These are phyloP conservation scores for Ellobius talpinus DNA, from an alignment of 2,113 vertebrate species.

Conservation along the genomic window DNA sequence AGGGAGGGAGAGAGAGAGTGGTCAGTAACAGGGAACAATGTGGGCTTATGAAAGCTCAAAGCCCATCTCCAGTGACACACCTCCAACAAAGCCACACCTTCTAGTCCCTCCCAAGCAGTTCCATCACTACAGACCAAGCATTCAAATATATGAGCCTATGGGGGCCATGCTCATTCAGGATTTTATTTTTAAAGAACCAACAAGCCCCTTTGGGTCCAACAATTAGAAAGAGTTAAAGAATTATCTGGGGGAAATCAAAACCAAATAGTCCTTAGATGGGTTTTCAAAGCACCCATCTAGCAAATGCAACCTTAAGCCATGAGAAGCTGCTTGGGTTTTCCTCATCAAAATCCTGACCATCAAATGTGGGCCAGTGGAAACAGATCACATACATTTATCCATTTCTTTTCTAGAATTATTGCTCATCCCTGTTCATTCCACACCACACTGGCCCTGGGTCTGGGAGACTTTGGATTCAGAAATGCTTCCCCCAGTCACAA, in stretches of 20 bases:
- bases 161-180: background rate
- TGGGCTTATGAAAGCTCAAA: background rate
- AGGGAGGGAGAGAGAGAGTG: background rate
- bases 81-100: background rate
- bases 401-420: background rate
- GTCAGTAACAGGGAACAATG: too few species aligned
- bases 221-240: conserved; percentile 40
- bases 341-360: background rate
- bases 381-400: background rate
- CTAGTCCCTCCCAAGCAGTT: background rate
- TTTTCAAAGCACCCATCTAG: background rate
- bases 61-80: background rate
- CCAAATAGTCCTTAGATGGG: background rate
- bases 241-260: conserved; percentile 16
- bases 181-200: background rate
- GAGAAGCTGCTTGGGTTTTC: background rate
- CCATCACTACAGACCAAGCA: background rate
- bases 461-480: conserved; percentile 18
- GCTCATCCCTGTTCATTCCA: background rate
- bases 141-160: background rate
- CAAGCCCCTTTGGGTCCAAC: background rate
- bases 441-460: background rate
- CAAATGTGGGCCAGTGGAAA: background rate
- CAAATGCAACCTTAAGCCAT: background rate
- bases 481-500: background rate